Base-by-base conservation (phyloP, 30 jellyfish, hydroid and myxozoan species). In the Chrysaora quinquecirrha region DNA sequence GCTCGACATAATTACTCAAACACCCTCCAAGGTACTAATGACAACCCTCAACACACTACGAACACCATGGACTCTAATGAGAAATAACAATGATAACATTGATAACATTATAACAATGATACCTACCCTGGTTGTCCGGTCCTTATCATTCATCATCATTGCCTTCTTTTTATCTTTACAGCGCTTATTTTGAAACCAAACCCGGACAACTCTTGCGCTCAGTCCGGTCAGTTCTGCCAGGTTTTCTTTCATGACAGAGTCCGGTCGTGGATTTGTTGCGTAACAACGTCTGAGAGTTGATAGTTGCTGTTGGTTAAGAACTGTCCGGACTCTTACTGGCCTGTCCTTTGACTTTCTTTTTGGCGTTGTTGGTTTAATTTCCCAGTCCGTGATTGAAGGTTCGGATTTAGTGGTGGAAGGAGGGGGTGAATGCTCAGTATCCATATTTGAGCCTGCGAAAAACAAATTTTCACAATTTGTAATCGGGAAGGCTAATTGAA, bases 211-310 rank as follows among this genome's bases (percentile, higher is more conserved):
- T 2, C 97, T 82, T 48, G 95, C 75, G 32, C 95, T 70, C 28
- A 90, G 64, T 22, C 97, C 97, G 38, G 97, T 90, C 86, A 90
- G 16, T 7, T 90, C 94, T 20, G 76, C 97, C 18, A 90, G 89
- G 33, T 82, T 86, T 48, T 90, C 96, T 73, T 83, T 90, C 95
- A 90, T 73, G 56, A 75, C 75, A 7, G 97, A 93, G 70, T 90
- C 96, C 19, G 97, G 97, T 2, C 97, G 88, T 19, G 97, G 95
- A 64, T 90, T 90, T 48, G 91, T 91, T 20, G 91, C 85, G 87
- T 90, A 90, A 64, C 97, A 90, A 12, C 96, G 73, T 34, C 83
- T 90, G 48, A 90, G 75, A 1, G 92, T 90, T 24, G 92, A 58
- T 30, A 90, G 31, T 61, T 90, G 97, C 73, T 82, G 75, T 33